Conservation (phyloP, 2,113 vertebrate species). For the Phalacrocorax carbo region DNA sequence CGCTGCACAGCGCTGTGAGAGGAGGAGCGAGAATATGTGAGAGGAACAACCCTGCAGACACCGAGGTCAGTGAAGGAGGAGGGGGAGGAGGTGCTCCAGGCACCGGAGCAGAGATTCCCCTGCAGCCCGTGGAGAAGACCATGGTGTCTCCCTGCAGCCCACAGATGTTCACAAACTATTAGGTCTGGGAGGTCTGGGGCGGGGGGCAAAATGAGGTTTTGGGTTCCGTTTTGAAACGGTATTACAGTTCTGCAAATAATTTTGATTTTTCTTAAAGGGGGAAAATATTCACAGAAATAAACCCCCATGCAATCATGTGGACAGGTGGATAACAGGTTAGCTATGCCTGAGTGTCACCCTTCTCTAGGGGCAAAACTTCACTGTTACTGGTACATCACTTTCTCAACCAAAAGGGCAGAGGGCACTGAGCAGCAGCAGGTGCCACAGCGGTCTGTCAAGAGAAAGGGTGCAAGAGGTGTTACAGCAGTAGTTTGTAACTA, state of each 20-base stretch:
- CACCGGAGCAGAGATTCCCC: fast-evolving
- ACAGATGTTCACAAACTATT: not conserved
- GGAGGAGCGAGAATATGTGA: not conserved
- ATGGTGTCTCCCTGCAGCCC: no score
- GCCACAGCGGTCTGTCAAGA: not conserved
- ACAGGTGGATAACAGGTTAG: not conserved
- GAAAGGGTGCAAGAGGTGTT: not conserved
- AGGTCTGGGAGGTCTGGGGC: not conserved
- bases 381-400: not conserved
- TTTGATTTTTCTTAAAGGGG: not conserved
- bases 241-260: not conserved
- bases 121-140: not conserved
- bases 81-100: not conserved
- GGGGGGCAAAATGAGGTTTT: no score
- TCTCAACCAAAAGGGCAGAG: not conserved
- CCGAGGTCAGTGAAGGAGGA: not conserved
- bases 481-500: not conserved
- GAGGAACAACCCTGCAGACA: not conserved
- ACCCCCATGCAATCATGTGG: not conserved
- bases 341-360: not conserved
- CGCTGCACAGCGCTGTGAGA: not conserved
- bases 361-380: not conserved
- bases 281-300: not conserved
- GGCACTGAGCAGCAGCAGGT: not conserved
- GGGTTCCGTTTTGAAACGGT: not conserved